Evolutionary conservation across 1,140 invertebrate species (phyloP).

Genomic region (Sitodiplosis mosellana): DNA sequence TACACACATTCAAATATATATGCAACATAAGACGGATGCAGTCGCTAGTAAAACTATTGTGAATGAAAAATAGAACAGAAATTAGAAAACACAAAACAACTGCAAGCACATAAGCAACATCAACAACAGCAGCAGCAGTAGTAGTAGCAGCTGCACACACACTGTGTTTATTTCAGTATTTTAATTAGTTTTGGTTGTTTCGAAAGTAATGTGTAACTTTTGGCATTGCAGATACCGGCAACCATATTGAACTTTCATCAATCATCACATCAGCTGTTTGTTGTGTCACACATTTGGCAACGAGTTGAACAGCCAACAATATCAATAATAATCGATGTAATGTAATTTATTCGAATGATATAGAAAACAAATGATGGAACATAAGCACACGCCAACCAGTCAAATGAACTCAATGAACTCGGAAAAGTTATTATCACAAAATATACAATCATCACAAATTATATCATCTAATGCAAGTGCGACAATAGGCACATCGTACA

Average conservation of each 20-base stretch:
- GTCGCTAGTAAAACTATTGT: background rate
- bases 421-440: background rate
- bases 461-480: background rate
- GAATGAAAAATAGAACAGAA: background rate
- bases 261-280: conserved; percentile 12
- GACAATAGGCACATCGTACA: background rate
- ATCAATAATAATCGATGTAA: background rate
- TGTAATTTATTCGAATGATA: too few relatives aligned
- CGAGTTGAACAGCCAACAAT: background rate
- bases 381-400: too few relatives aligned
- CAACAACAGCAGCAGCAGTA: too few relatives aligned
- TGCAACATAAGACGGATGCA: background rate
- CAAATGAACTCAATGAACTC: background rate
- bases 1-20: background rate
- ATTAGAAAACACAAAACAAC: background rate
- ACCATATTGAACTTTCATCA: conserved; percentile 23
- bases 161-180: background rate
- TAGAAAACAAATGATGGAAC: too few relatives aligned
- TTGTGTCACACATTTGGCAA: conserved; percentile 1
- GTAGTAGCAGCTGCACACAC: background rate
- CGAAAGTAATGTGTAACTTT: background rate
- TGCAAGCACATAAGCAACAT: too few relatives aligned
- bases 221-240: background rate
- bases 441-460: background rate
- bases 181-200: background rate